Evolutionary conservation across 1,140 invertebrate species (phyloP).

Genomic region (Leptinotarsa lineolata): DNA sequence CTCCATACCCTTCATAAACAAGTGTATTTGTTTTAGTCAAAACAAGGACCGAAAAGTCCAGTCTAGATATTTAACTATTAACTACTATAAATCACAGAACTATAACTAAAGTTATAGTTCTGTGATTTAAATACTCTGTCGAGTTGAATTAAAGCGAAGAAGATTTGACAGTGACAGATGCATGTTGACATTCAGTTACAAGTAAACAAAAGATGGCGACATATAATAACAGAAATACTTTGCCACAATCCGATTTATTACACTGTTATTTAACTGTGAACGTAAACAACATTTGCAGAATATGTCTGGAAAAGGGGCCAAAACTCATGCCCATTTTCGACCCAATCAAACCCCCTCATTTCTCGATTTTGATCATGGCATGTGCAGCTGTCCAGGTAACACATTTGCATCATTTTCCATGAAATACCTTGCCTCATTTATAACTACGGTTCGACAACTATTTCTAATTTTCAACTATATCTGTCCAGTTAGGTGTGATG

Average conservation of each 20-base stretch:
- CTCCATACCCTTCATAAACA: too few species aligned
- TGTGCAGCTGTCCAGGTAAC: constrained; percentile 66
- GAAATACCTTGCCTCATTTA: not conserved
- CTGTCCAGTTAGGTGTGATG: not conserved
- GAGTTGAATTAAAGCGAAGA: too few species aligned
- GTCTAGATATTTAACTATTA: too few species aligned
- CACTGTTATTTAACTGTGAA: constrained; percentile 54
- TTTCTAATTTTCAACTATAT: not conserved
- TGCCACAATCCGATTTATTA: constrained; percentile 46
- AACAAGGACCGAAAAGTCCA: too few species aligned
- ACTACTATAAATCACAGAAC: too few species aligned
- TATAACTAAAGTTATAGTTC: too few species aligned
- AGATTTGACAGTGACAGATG: too few species aligned
- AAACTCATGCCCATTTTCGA: constrained; percentile 67
- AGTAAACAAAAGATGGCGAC: constrained; percentile 32
- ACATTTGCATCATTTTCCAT: constrained; percentile 14
- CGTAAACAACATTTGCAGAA: constrained; percentile 63
- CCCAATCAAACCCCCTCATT: constrained; percentile 60
- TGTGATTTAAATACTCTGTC: too few species aligned
- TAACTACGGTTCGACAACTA: constrained; percentile 3
- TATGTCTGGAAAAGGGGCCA: constrained; percentile 67
- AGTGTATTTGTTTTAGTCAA: too few species aligned
- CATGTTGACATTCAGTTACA: too few species aligned
- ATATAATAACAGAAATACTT: constrained; percentile 42
- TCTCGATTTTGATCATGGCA: constrained; percentile 66